Evolutionary conservation across 35 echinoderm and acorn worm species (phyloP).

Genomic region (Ophiothrix spiculata): DNA sequence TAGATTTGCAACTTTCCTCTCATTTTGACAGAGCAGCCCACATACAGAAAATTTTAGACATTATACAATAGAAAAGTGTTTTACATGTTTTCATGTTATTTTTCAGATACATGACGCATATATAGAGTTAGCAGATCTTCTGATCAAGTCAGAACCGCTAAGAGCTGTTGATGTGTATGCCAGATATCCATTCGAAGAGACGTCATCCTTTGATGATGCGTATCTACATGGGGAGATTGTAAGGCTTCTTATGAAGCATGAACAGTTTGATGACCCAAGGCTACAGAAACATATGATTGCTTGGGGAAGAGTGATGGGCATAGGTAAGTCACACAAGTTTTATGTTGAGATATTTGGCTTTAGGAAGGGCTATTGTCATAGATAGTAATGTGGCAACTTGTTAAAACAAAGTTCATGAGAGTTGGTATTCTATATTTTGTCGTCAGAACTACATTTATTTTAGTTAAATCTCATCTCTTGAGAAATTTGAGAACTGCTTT

Average conservation of each 20-base stretch:
- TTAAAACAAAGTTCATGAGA: no score
- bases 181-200: conserved; percentile 77
- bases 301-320: conserved; percentile 87
- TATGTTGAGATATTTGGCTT: not conserved
- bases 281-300: conserved; percentile 89
- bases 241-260: conserved; percentile 88
- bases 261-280: conserved; percentile 88
- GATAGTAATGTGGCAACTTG: no score
- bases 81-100: no score
- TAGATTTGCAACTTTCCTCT: no score
- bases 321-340: conserved; percentile 58
- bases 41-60: no score
- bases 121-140: conserved; percentile 85
- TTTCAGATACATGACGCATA: conserved; percentile 97
- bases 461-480: no score
- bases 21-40: no score
- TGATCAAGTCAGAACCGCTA: conserved; percentile 76
- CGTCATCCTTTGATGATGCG: conserved; percentile 90
- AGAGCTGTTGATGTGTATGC: conserved; percentile 92
- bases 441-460: not conserved
- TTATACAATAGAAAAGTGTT: no score
- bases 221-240: conserved; percentile 94
- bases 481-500: no score
- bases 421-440: no score
- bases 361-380: not conserved